phyloP scores from a whole-genome alignment of 2,113 vertebrate genomes.

The Poicephalus gulielmi region DNA sequence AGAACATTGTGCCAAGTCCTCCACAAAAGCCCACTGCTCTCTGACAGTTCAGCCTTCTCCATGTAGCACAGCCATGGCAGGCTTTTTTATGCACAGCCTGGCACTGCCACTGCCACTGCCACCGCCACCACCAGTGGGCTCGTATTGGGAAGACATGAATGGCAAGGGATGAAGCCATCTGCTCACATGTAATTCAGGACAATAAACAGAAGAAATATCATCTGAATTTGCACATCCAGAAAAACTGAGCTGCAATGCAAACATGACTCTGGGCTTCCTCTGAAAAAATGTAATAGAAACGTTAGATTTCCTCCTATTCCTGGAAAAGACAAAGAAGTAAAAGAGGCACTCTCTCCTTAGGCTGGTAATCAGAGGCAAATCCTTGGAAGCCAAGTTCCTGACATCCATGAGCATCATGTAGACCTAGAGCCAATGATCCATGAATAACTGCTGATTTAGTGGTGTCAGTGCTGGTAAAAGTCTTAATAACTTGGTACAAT shows the following conservation, averaged over 20 bases:
- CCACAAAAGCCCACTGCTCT: not conserved
- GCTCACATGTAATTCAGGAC: not conserved
- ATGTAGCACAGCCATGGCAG: not conserved
- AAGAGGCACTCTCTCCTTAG: not conserved
- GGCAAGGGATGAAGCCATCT: not conserved
- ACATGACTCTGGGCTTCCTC: not conserved
- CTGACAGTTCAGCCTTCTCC: not conserved
- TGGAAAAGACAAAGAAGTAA: not conserved
- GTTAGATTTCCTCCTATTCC: not conserved
- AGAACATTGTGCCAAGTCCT: not conserved
- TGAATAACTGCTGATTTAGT: not conserved
- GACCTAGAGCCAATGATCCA: not conserved
- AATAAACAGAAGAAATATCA: not conserved
- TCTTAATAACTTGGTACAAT: not conserved
- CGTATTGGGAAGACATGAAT: not conserved
- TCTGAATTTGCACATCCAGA: not conserved
- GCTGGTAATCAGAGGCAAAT: not conserved
- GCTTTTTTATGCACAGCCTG: not conserved
- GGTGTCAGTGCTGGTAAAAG: not conserved
- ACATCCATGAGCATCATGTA: not conserved
- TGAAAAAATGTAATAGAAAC: not conserved
- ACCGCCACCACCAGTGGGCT: not conserved
- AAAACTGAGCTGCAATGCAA: not conserved
- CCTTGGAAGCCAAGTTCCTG: not conserved
- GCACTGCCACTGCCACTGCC: not conserved